These are phyloP conservation scores for Heterocephalus glaber DNA, from an alignment of 2,113 vertebrate genomes.

Conservation along the genomic window DNA sequence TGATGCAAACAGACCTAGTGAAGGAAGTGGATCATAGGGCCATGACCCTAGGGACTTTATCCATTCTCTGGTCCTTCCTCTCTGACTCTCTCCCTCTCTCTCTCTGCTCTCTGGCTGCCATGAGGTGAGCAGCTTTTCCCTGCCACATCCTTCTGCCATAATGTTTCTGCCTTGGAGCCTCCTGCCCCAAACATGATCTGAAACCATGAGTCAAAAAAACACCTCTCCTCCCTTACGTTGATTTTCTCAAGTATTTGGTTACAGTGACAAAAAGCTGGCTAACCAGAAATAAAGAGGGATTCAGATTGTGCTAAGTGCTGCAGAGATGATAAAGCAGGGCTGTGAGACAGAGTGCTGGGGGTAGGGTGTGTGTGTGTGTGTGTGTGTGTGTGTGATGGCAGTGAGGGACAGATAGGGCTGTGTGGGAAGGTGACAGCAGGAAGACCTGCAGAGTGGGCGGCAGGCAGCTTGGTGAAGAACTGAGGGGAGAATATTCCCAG, in stretches of 20 bases:
- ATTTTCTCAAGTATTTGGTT: background rate
- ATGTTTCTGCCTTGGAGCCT: background rate
- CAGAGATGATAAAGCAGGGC: background rate
- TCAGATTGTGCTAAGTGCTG: background rate
- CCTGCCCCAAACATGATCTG: background rate
- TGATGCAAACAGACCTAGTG: background rate
- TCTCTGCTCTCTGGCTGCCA: background rate
- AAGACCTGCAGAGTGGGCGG: background rate
- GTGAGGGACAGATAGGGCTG: background rate
- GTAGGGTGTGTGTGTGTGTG: rapidly evolving
- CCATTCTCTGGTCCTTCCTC: background rate
- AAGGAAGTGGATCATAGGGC: background rate
- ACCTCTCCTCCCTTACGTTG: background rate
- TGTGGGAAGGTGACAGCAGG: background rate
- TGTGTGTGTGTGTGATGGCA: background rate
- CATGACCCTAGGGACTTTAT: background rate
- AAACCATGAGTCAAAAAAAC: background rate
- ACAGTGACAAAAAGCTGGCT: background rate
- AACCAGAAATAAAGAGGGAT: background rate
- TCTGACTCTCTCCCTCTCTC: background rate
- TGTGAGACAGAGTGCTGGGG: background rate
- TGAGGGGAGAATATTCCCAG: background rate
- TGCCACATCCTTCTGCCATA: background rate
- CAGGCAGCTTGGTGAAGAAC: background rate
- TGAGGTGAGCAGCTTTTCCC: background rate